phyloP scores from a whole-genome alignment of 2,797 vertebrate genomes.

The Carduelis carduelis region DNA sequence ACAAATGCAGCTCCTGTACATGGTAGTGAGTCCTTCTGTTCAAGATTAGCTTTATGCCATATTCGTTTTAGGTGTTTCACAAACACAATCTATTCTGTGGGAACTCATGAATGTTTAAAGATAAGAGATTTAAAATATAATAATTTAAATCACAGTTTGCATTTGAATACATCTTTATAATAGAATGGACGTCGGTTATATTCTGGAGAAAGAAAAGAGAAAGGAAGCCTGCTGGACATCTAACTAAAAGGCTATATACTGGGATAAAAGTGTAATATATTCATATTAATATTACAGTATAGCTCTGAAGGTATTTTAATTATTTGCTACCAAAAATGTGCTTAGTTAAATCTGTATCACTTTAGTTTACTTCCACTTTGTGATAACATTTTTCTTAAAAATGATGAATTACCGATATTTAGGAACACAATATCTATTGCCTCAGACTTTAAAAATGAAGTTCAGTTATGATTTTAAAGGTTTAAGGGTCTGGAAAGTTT shows the following conservation, averaged over 20 bases:
- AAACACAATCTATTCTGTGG: background rate
- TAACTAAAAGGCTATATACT: background rate
- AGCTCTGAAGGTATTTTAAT: background rate
- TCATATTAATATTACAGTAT: background rate
- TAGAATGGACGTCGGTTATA: background rate
- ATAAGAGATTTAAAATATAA: background rate
- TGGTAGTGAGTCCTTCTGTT: background rate
- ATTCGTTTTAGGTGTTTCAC: background rate
- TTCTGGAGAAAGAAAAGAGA: background rate
- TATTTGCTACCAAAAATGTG: background rate
- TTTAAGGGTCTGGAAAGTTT: background rate
- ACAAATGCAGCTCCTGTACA: background rate
- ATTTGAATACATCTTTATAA: background rate
- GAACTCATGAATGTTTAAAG: background rate
- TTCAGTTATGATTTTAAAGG: background rate
- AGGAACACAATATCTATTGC: background rate
- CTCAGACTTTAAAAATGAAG: background rate
- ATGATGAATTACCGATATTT: background rate
- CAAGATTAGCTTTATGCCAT: background rate
- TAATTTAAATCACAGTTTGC: background rate
- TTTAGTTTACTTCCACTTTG: background rate
- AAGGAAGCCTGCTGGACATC: background rate
- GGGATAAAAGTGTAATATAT: background rate
- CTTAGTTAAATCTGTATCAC: background rate
- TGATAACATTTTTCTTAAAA: background rate